Conservation (phyloP, 2,113 vertebrate genomes). For the Takifugu flavidus region DNA sequence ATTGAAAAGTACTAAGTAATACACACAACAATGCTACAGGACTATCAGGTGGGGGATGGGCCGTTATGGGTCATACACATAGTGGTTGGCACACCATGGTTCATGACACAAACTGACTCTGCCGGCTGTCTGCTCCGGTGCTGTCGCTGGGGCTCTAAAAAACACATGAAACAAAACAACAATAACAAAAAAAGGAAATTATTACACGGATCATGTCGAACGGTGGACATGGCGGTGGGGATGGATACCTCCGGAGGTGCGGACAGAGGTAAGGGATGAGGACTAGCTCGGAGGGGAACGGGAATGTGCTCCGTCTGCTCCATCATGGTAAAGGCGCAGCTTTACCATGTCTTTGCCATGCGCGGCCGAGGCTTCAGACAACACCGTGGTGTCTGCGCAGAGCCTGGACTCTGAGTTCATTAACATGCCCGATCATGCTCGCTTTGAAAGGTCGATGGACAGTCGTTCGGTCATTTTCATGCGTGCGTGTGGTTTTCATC, state of each 20-base stretch:
- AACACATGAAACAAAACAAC: slow-evolving; percentile 70
- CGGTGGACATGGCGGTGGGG: slow-evolving; percentile 59
- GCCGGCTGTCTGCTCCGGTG: slow-evolving; percentile 74
- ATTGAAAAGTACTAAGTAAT: slow-evolving; percentile 66
- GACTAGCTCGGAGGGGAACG: slow-evolving; percentile 44
- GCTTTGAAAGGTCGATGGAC: slow-evolving; percentile 43
- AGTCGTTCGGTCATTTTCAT: slow-evolving; percentile 62
- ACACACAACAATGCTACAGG: slow-evolving; percentile 70
- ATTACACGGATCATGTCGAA: slow-evolving; percentile 65
- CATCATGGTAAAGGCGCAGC: slow-evolving; percentile 63
- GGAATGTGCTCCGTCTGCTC: slow-evolving; percentile 65
- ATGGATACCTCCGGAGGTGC: slow-evolving; percentile 42
- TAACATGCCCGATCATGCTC: slow-evolving; percentile 72
- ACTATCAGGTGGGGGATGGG: slow-evolving; percentile 74
- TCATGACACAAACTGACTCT: slow-evolving; percentile 82
- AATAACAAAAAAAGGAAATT: slow-evolving; percentile 71
- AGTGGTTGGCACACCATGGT: slow-evolving; percentile 81
- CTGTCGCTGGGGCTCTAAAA: slow-evolving; percentile 74
- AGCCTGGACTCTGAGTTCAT: slow-evolving; percentile 54
- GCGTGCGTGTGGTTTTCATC: slow-evolving; percentile 55
- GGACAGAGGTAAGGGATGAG: slow-evolving; percentile 38
- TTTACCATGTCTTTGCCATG: slow-evolving; percentile 75
- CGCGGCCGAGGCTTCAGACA: slow-evolving; percentile 63
- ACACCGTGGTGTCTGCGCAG: slow-evolving; percentile 46
- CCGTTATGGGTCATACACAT: slow-evolving; percentile 79